Conservation (phyloP, 2,797 vertebrate species). For the Natrix natrix region DNA sequence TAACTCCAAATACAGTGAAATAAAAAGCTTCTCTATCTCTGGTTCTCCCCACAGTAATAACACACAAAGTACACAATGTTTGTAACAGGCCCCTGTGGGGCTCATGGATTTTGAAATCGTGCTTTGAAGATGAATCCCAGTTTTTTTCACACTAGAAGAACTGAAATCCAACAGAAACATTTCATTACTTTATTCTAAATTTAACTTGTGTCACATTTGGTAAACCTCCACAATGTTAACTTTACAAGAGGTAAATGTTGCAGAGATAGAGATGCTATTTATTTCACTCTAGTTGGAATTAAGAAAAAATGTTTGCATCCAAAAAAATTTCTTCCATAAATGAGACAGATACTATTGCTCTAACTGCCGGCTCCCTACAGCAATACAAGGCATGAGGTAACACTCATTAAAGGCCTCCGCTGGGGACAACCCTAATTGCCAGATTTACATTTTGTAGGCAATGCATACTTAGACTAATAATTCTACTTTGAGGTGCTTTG, state of each 20-base stretch:
- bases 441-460: slow-evolving; percentile 70
- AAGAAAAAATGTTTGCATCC: slow-evolving; percentile 55
- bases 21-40: slow-evolving; percentile 47
- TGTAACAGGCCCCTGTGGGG: slow-evolving; percentile 6
- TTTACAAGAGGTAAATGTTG: slow-evolving; percentile 47
- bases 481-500: slow-evolving; percentile 65
- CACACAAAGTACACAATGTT: not conserved
- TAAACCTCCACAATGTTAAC: slow-evolving; percentile 35
- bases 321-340: slow-evolving; percentile 55
- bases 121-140: slow-evolving; percentile 33
- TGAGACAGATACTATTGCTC: slow-evolving; percentile 52
- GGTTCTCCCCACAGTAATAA: slow-evolving; percentile 12
- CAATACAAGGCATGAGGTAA: slow-evolving; percentile 65
- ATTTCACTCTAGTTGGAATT: slow-evolving; percentile 37
- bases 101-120: slow-evolving; percentile 13
- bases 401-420: slow-evolving; percentile 57
- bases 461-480: slow-evolving; percentile 67
- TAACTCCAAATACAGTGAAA: slow-evolving; percentile 40
- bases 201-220: not conserved
- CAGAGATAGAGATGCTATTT: slow-evolving; percentile 46
- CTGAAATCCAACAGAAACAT: slow-evolving; percentile 30
- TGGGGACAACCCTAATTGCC: slow-evolving; percentile 66
- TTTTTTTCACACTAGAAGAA: slow-evolving; percentile 11
- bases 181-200: slow-evolving; percentile 18
- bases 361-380: slow-evolving; percentile 62